Conservation (phyloP, 37 sponge, comb jelly and placozoan genomes). For the Dysidea cf. avara region DNA sequence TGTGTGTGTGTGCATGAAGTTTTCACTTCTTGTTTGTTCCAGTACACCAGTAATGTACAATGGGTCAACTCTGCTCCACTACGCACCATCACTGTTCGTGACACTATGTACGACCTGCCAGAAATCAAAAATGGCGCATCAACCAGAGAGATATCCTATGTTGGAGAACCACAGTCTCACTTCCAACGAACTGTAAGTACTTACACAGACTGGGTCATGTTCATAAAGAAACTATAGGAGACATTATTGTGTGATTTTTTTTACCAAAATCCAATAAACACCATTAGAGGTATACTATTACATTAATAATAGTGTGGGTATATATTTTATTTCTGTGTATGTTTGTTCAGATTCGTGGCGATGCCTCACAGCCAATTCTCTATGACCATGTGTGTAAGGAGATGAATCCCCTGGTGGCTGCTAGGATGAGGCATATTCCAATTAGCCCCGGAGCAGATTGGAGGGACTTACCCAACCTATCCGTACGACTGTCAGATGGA, state of each 20-base stretch:
- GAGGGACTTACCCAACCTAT: constrained; percentile 91
- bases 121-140: constrained; percentile 84
- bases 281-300: no score
- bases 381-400: constrained; percentile 95
- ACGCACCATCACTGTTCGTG: constrained; percentile 83
- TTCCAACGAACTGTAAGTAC: constrained; percentile 81
- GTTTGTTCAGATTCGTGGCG: constrained; percentile 57
- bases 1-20: neutral
- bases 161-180: constrained; percentile 74
- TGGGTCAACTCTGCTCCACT: constrained; percentile 62
- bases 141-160: constrained; percentile 66
- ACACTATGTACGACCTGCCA: constrained; percentile 93
- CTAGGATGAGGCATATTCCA: constrained; percentile 85
- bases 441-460: constrained; percentile 87
- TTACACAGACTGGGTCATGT: neutral
- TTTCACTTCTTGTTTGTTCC: neutral
- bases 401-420: constrained; percentile 90
- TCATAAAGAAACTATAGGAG: no score
- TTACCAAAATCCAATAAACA: no score
- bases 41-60: constrained; percentile 65
- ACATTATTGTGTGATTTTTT: no score
- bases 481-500: constrained; percentile 81
- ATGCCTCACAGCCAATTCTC: constrained; percentile 58
- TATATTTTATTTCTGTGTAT: no score
- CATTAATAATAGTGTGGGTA: no score